Evolutionary conservation across 2,888 invertebrate species (phyloP).

Genomic region (Agonopterix heracliana): DNA sequence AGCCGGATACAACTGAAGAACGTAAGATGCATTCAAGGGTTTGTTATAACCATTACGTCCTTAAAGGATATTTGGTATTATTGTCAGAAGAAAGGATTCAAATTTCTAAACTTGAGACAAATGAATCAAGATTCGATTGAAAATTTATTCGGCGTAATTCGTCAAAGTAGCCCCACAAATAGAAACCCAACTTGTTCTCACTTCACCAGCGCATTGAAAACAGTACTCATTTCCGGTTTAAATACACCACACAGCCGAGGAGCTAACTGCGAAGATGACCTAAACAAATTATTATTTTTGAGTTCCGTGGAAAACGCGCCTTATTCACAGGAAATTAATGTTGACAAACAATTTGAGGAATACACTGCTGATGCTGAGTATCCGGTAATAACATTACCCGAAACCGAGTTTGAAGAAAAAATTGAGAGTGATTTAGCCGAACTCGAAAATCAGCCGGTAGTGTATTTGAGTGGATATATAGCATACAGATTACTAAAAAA

Average conservation of each 20-base stretch:
- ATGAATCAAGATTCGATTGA: neutral
- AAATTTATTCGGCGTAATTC: neutral
- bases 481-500: neutral
- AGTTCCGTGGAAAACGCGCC: neutral
- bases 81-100: neutral
- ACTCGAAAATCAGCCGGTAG: neutral
- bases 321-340: neutral
- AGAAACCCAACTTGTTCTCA: neutral
- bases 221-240: neutral
- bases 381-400: neutral
- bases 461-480: neutral
- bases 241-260: neutral
- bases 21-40: conserved; percentile 1
- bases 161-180: neutral
- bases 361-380: neutral
- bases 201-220: neutral
- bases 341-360: neutral
- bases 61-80: neutral
- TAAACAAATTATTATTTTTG: neutral
- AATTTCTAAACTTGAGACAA: neutral
- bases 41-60: neutral
- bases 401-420: neutral
- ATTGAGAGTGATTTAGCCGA: neutral
- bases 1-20: neutral
- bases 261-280: neutral